Conservation (phyloP, 2,113 vertebrate genomes). For the Myiopsitta monachus region DNA sequence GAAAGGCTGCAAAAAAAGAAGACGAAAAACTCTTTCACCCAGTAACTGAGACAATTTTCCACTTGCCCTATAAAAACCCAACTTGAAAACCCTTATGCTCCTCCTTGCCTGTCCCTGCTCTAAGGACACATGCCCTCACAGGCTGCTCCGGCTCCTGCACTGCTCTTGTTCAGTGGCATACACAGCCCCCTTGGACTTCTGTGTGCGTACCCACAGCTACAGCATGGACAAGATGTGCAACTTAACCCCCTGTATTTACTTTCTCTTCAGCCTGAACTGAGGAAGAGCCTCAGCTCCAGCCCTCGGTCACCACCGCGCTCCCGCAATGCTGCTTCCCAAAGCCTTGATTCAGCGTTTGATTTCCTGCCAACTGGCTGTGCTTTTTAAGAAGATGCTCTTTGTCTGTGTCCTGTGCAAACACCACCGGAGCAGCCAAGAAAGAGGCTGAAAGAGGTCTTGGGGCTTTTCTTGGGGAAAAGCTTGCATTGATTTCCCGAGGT, state of each 20-base stretch:
- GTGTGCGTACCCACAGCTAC: background rate
- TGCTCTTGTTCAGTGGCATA: background rate
- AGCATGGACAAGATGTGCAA: background rate
- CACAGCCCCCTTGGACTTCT: background rate
- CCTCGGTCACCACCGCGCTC: rapidly evolving
- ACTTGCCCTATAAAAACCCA: background rate
- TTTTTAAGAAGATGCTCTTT: slow-evolving; percentile 36
- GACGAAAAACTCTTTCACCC: background rate
- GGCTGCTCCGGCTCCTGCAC: background rate
- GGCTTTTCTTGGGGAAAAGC: background rate
- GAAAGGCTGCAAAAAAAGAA: background rate
- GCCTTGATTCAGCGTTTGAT: background rate
- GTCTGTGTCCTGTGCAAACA: slow-evolving; percentile 21
- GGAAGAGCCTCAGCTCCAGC: background rate
- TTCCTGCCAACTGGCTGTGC: slow-evolving; percentile 1
- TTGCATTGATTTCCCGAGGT: background rate
- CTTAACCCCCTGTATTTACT: background rate
- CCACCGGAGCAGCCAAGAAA: background rate
- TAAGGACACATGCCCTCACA: background rate
- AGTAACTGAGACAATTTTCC: background rate
- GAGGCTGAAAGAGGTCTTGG: background rate
- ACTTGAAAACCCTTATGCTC: background rate
- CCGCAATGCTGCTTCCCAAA: background rate
- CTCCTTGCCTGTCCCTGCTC: background rate
- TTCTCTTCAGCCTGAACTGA: background rate